phyloP scores from a whole-genome alignment of 1,140 invertebrate species.

The Latrodectus geometricus region DNA sequence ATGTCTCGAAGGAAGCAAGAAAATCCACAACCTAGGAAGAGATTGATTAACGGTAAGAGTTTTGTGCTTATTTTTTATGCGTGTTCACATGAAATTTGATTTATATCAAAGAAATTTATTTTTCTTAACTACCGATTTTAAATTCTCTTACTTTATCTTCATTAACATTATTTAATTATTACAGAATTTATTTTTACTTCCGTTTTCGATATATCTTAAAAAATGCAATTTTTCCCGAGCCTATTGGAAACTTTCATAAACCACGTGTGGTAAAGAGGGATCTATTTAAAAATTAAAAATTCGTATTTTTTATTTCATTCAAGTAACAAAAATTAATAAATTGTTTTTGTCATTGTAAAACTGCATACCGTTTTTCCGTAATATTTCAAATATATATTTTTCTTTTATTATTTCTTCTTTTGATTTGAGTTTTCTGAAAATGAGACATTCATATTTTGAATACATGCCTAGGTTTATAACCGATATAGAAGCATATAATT shows the following conservation, averaged over 20 bases:
- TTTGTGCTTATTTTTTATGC: background rate
- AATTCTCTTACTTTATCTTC: background rate
- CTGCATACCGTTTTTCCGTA: too few relatives aligned
- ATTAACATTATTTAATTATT: background rate
- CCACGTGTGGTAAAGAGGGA: background rate
- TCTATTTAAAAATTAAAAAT: background rate
- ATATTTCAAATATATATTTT: too few relatives aligned
- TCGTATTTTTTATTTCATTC: background rate
- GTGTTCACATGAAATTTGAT: too few relatives aligned
- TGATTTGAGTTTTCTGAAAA: too few relatives aligned
- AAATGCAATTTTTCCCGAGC: too few relatives aligned
- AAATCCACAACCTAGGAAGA: slow-evolving; percentile 66
- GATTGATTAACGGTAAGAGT: slow-evolving; percentile 66
- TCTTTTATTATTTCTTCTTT: too few relatives aligned
- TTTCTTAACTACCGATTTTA: too few relatives aligned
- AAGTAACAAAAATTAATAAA: background rate
- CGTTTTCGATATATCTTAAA: background rate
- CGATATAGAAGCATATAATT: too few relatives aligned
- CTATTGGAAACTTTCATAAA: background rate
- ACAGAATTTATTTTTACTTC: background rate
- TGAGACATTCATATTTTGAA: too few relatives aligned
- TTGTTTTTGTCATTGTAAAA: too few relatives aligned
- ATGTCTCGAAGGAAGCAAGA: slow-evolving; percentile 66
- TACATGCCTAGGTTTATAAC: too few relatives aligned
- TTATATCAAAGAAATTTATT: too few relatives aligned